phyloP scores from a whole-genome alignment of 64 coral and sea anemone genomes.

The Platygyra sinensis region DNA sequence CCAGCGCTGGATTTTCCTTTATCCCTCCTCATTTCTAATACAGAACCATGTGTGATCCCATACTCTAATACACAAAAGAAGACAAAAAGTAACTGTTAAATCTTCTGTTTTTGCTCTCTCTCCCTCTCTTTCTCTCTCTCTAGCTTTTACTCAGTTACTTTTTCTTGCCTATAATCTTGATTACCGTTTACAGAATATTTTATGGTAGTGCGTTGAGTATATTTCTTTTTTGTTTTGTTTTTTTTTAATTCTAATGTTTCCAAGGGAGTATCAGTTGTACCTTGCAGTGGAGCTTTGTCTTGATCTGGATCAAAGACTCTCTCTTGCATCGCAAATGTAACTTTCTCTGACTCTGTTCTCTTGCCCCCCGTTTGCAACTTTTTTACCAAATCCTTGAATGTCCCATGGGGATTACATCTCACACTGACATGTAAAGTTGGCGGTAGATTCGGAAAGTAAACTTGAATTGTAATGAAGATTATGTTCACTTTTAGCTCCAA shows the following conservation, averaged over 20 bases:
- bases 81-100: too few species aligned
- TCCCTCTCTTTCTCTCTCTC: too few species aligned
- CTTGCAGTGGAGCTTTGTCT: neutral
- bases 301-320: neutral
- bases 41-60: neutral
- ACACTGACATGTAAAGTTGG: neutral
- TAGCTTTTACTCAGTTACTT: too few species aligned
- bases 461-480: neutral
- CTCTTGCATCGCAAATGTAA: neutral
- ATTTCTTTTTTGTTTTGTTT: too few species aligned
- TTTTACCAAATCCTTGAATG: constrained; percentile 18
- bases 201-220: too few species aligned
- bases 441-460: neutral
- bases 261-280: neutral
- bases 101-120: too few species aligned
- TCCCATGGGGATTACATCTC: neutral
- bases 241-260: too few species aligned
- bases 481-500: neutral
- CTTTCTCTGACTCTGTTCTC: neutral
- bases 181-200: too few species aligned
- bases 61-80: neutral
- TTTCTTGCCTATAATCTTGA: too few species aligned
- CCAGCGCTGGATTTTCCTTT: neutral
- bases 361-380: neutral
- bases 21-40: neutral